Base-by-base conservation (phyloP, 2,113 vertebrate species). In the Trogon melanurus region DNA sequence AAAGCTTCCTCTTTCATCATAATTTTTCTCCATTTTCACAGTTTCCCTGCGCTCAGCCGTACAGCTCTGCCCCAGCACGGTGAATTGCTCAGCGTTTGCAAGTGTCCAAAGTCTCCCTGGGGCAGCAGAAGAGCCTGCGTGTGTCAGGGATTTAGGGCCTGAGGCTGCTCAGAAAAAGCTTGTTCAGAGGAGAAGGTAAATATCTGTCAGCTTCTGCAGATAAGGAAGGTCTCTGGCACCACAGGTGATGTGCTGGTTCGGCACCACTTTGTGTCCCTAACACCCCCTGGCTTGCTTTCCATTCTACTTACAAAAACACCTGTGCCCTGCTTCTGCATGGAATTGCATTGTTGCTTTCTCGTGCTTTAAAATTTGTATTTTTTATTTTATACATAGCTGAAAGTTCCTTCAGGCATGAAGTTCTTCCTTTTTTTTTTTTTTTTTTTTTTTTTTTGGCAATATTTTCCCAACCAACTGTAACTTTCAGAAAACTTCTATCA, bases 401-500 rank as follows among this genome's bases (percentile, higher is more conserved):
- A 86, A 56, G 71, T 26, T 32, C 70, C 78, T 79, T 62, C 83
- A 79, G 81, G 81, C 50, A 69, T 48, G 26, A 79, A 27, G 32
- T 34, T 61, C 17, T 74, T 90, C n/a, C 53, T 45, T 53, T 41
- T 22, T 27, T 38, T 51, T 64, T 60, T 36, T 36, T 36, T 36
- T 36, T 36, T 36, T 36, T 36, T 36, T 34, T 8, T 41, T 41
- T 10, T 41, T 41, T 41, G 41, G 0, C 64, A 56, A 8, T 13
- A 30, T 26, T 91, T 75, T 62, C 86, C 58, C 48, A 82, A 34
- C 41, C 50, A 50, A 53, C 67, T 8, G 5, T 57, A 91, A 60
- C 82, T 73, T 89, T 53, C n/a, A 45, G 84, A 88, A 91, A 79
- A 36, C 79, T 29, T 79, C 91, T 71, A 11, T 85, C 83, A 91